Conservation (phyloP, 2,888 invertebrate species). For the Cetonia aurata region DNA sequence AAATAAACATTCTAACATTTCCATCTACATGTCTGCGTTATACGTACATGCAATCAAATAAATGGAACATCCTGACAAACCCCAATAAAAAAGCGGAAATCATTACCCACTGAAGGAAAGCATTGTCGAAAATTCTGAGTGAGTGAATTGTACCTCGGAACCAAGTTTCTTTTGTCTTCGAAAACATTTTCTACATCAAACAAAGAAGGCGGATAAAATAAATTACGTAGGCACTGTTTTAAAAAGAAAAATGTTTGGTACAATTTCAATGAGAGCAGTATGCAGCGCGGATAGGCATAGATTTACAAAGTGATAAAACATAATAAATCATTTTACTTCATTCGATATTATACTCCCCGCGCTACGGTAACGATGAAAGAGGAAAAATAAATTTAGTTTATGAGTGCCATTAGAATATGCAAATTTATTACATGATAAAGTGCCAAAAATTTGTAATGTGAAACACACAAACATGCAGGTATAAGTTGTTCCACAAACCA, state of each 20-base stretch:
- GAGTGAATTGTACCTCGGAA: slow-evolving; percentile 15
- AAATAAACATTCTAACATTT: slow-evolving; percentile 3
- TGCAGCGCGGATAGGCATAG: no score
- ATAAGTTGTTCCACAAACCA: no score
- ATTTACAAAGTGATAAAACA: no score
- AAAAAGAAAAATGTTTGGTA: background rate
- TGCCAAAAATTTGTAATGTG: no score
- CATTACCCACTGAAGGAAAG: slow-evolving; percentile 13
- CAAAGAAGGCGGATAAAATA: slow-evolving; percentile 16
- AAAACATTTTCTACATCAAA: background rate
- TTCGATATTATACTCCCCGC: no score
- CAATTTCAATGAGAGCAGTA: background rate
- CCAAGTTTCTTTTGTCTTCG: slow-evolving; percentile 32
- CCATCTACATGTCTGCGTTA: background rate
- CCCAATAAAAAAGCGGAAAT: slow-evolving; percentile 32
- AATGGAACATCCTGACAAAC: slow-evolving; percentile 15
- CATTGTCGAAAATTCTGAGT: slow-evolving; percentile 1
- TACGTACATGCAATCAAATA: slow-evolving; percentile 19
- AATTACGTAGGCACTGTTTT: background rate
- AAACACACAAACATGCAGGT: no score
- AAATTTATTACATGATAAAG: no score
- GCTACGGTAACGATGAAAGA: no score
- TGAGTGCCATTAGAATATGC: no score
- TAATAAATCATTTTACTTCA: no score
- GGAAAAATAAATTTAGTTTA: no score